These are phyloP conservation scores for Habrosyne pyritoides DNA, from an alignment of 2,888 invertebrate genomes.

Conservation along the genomic window DNA sequence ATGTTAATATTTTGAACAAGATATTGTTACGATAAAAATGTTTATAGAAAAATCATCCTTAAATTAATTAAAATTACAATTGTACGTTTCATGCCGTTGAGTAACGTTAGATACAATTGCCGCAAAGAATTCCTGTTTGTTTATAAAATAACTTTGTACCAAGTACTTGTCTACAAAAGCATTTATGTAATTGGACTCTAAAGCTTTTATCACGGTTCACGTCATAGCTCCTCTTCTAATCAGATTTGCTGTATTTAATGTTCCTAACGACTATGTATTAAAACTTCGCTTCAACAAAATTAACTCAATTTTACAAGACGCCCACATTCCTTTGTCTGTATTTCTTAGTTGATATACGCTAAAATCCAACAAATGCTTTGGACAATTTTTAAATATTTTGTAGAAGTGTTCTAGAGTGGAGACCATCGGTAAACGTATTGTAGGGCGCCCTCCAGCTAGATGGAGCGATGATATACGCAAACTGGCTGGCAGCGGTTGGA, in stretches of 20 bases:
- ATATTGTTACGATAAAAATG: too few relatives aligned
- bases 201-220: constrained; percentile 26
- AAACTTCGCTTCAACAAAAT: constrained; percentile 44
- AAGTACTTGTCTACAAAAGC: not conserved
- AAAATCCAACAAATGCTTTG: not conserved
- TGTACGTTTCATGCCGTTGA: not conserved
- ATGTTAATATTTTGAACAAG: too few relatives aligned
- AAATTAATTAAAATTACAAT: not conserved
- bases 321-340: constrained; percentile 22
- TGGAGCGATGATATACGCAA: too few relatives aligned
- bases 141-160: not conserved
- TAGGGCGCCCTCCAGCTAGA: too few relatives aligned
- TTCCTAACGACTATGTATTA: constrained; percentile 48
- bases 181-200: not conserved
- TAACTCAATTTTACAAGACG: constrained; percentile 36
- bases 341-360: not conserved
- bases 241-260: constrained; percentile 56
- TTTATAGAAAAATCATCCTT: too few relatives aligned
- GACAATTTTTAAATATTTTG: too few relatives aligned
- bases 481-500: too few relatives aligned
- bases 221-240: constrained; percentile 35
- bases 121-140: not conserved
- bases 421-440: too few relatives aligned
- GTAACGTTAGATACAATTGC: not conserved
- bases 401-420: too few relatives aligned